Base-by-base conservation (phyloP, 2,888 invertebrate species). In the Oscheius sp. region DNA sequence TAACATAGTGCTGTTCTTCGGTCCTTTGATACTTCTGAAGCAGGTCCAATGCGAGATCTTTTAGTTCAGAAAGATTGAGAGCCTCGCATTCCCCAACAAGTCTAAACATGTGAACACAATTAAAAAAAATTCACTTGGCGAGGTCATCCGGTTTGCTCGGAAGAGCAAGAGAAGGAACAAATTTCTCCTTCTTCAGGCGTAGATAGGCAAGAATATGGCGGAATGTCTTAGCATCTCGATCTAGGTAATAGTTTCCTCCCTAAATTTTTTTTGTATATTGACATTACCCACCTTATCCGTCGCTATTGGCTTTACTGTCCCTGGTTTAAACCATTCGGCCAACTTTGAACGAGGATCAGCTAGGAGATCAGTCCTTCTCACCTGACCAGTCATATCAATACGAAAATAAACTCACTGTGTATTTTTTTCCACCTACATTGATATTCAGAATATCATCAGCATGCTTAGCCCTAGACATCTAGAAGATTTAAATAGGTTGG, bases 161-260 rank as follows among this genome's bases (percentile, higher is more conserved):
- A 44, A 86, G 75, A n/a, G 85, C 83, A 28, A 86, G 54, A 0
- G 82, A 78, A 5, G 83, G 76, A 6, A 81, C 82, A 44, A 82
- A 81, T 32, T 82, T 80, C 33, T 86, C 85, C 82, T 92, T 91
- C 70, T 93, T 92, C 87, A 94, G 93, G 83, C 97, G 90, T 90
- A 98, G 91, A 87, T 93, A 98, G 89, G 96, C 96, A 74, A 98
- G 90, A 85, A 98, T 94, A 87, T 97, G 95, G 24, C 96, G 91
- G 89, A 98, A 98, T 92, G 95, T 94, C 78, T 92, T 93, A 2
- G 97, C 96, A 87, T 98, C 97, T 56, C 97, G 90, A 89, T 98
- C 97, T 83, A 98, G 95, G 89, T 97, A 98, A 88, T 97, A 97
- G 87, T 98, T 86, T 17, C 86, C 86, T 44, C 82, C 85, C 76